A percentile compares a stretch with the other conserved stretches of the same genome.
Evolutionary conservation across 2,888 invertebrate species (phyloP).

Genomic region (Agrilus mali): DNA sequence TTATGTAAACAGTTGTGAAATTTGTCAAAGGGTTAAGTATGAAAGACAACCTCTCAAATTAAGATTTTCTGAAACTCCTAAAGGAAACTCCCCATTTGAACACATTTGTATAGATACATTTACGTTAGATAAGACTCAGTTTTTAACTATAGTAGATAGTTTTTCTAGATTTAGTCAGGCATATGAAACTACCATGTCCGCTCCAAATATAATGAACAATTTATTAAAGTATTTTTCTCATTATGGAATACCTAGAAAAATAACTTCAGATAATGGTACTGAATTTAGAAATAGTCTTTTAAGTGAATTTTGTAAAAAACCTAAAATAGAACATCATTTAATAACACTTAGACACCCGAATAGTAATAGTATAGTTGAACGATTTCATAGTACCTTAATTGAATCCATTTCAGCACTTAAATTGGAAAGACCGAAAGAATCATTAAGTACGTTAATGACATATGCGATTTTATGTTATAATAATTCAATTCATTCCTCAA

Average conservation of each 20-base stretch:
- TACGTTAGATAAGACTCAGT: conserved; percentile 5
- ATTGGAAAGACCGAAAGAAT: too few relatives aligned
- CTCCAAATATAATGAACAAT: conserved; percentile 10
- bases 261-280: conserved; percentile 12
- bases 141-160: conserved; percentile 13
- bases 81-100: conserved; percentile 9
- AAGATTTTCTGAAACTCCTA: conserved; percentile 1
- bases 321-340: not conserved
- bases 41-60: not conserved
- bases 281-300: conserved; percentile 4
- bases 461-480: too few relatives aligned
- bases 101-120: conserved; percentile 9
- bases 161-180: conserved; percentile 15
- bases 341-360: conserved; percentile 1
- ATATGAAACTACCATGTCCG: conserved; percentile 5
- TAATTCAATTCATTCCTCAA: too few relatives aligned
- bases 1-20: conserved; percentile 1
- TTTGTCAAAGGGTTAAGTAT: conserved; percentile 1
- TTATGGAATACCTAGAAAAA: conserved; percentile 10
- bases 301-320: conserved; percentile 1
- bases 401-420: not conserved
- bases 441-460: too few relatives aligned
- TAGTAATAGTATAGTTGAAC: conserved; percentile 1
- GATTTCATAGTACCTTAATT: conserved; percentile 1
- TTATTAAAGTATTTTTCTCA: conserved; percentile 12